Evolutionary conservation across 2,888 invertebrate genomes (phyloP).

Genomic region (Ormyrus thymus): DNA sequence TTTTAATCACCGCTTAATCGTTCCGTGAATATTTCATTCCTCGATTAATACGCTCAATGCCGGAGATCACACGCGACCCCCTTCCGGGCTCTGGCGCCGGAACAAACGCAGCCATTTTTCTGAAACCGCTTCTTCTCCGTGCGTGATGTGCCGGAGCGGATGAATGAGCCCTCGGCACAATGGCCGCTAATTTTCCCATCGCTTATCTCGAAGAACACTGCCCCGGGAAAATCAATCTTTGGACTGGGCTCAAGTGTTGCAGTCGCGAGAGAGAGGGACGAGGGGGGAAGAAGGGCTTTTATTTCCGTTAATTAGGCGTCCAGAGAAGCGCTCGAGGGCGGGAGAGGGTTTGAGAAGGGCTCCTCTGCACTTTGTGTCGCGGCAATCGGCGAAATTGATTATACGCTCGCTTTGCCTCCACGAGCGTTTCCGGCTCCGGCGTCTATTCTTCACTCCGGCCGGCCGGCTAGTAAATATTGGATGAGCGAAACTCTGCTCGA

Average conservation of each 20-base stretch:
- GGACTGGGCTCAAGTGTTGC: too few relatives aligned
- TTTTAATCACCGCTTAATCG: slow-evolving; percentile 63
- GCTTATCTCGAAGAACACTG: slow-evolving; percentile 34
- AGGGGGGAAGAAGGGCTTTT: too few relatives aligned
- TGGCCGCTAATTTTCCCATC: slow-evolving; percentile 42
- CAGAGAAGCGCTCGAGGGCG: too few relatives aligned
- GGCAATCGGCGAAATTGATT: too few relatives aligned
- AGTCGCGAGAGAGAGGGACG: too few relatives aligned
- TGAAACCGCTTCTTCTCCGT: neutral
- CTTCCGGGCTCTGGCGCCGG: neutral
- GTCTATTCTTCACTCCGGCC: too few relatives aligned
- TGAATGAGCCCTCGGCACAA: slow-evolving; percentile 20
- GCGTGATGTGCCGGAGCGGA: slow-evolving; percentile 1
- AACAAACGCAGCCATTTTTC: slow-evolving; percentile 4
- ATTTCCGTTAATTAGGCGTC: too few relatives aligned
- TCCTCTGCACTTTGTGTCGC: too few relatives aligned
- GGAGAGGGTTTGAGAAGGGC: neutral
- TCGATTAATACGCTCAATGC: slow-evolving; percentile 46
- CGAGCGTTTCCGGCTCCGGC: too few relatives aligned
- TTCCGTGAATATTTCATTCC: slow-evolving; percentile 67
- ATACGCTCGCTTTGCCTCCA: too few relatives aligned
- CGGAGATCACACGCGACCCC: neutral
- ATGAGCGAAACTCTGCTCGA: too few relatives aligned
- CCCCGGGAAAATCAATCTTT: slow-evolving; percentile 24
- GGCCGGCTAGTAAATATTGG: too few relatives aligned